These are phyloP conservation scores for Microcaecilia unicolor DNA, from an alignment of 2,797 vertebrate species.

Conservation along the genomic window DNA sequence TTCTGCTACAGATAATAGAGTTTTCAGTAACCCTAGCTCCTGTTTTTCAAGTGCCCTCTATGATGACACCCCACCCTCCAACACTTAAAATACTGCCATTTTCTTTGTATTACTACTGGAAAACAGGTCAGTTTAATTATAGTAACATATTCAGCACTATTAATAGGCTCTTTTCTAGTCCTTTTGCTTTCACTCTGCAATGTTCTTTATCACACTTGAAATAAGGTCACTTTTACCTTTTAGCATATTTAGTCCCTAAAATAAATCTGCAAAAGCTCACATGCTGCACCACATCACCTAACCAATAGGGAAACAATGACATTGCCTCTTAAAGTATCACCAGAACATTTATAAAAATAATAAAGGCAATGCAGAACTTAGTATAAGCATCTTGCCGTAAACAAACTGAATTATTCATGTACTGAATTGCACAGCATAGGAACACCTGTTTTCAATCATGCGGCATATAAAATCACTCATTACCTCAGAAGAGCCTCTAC, in stretches of 20 bases:
- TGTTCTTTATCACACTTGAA: constrained; percentile 45
- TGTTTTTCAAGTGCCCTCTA: no score
- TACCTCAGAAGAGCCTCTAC: constrained; percentile 93
- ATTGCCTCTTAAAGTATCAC: constrained; percentile 42
- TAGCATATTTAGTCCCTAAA: constrained; percentile 41
- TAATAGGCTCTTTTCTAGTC: constrained; percentile 34
- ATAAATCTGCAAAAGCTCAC: constrained; percentile 46
- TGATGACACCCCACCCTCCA: no score
- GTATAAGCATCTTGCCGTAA: constrained; percentile 70
- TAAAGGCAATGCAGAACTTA: constrained; percentile 55
- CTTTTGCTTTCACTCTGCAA: constrained; percentile 47
- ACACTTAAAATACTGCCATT: no score
- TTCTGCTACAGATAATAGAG: no score
- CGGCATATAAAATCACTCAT: constrained; percentile 87
- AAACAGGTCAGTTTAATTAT: no score
- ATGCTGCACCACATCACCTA: no score
- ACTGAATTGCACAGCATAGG: constrained; percentile 82
- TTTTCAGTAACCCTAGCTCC: no score
- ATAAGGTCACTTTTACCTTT: constrained; percentile 54
- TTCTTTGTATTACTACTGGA: no score
- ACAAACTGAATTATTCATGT: constrained; percentile 96
- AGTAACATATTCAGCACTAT: no score
- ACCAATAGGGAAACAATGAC: constrained; percentile 43
- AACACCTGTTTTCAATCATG: constrained; percentile 98
- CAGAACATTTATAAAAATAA: constrained; percentile 51